Evolutionary conservation across 2,888 invertebrate species (phyloP).

Genomic region (Tenthredo mesomela): DNA sequence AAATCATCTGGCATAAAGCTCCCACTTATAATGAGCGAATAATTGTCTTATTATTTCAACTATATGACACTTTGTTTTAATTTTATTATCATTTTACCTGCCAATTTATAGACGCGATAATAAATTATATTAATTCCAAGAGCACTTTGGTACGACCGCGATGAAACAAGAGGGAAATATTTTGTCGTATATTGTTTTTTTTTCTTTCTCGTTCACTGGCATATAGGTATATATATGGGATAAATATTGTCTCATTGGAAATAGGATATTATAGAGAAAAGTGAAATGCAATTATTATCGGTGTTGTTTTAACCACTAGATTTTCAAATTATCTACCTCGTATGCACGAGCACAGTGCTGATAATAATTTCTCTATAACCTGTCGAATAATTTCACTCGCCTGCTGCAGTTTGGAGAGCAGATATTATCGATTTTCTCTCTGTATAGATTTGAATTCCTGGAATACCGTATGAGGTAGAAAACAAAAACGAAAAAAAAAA

Average conservation of each 20-base stretch:
- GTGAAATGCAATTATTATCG: conserved; percentile 5
- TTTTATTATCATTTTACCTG: conserved; percentile 10
- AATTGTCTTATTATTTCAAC: not conserved
- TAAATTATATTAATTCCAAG: conserved; percentile 5
- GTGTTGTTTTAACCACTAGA: conserved; percentile 10
- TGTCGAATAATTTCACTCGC: not conserved
- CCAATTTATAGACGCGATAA: conserved; percentile 23
- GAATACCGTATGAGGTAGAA: not conserved
- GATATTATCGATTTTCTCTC: not conserved
- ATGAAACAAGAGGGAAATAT: not conserved
- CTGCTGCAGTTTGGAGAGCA: not conserved
- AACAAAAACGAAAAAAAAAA: not conserved
- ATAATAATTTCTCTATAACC: conserved; percentile 15
- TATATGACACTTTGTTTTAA: not conserved
- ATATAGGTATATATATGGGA: not conserved
- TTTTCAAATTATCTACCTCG: conserved; percentile 10
- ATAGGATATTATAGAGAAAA: not conserved
- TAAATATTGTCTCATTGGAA: conserved; percentile 37
- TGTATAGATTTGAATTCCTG: not conserved
- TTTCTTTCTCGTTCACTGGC: not conserved
- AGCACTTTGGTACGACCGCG: conserved; percentile 5
- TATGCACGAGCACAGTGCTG: not conserved
- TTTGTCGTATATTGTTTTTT: not conserved
- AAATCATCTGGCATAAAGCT: not conserved
- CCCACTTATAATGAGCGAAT: not conserved